Conservation (phyloP, 2,888 invertebrate species). For the Callyntrura guangdongensis region DNA sequence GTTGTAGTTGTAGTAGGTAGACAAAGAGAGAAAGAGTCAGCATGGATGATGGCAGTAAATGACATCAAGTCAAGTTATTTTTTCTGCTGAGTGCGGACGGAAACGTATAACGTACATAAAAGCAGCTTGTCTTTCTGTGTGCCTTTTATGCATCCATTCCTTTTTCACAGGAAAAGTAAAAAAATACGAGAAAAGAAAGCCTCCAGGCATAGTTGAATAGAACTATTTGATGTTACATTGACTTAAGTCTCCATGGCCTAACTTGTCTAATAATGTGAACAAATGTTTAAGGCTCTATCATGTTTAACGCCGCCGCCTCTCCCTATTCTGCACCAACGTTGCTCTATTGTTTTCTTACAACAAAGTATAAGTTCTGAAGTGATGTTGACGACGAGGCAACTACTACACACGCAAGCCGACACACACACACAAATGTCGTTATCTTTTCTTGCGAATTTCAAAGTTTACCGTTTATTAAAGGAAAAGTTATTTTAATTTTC, state of each 20-base stretch:
- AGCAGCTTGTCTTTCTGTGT: neutral
- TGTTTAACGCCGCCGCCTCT: neutral
- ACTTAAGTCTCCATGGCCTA: neutral
- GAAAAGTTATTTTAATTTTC: constrained; percentile 3
- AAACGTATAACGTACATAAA: neutral
- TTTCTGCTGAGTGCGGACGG: constrained; percentile 47
- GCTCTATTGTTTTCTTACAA: constrained; percentile 3
- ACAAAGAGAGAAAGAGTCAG: neutral
- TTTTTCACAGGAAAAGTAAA: neutral
- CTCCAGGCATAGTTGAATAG: constrained; percentile 55
- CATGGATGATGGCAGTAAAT: constrained; percentile 29
- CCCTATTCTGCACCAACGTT: too few relatives aligned
- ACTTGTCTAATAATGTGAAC: neutral
- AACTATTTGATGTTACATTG: neutral
- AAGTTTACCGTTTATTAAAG: constrained; percentile 15
- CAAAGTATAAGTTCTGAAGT: neutral
- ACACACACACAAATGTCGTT: constrained; percentile 18
- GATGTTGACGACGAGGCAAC: neutral
- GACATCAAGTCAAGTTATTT: constrained; percentile 64
- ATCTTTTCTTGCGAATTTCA: constrained; percentile 5
- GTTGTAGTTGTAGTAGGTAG: too few relatives aligned
- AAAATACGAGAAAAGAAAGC: constrained; percentile 31
- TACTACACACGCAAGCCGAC: neutral
- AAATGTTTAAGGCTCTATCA: neutral
- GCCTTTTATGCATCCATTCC: constrained; percentile 2